Evolutionary conservation across 2,888 invertebrate species (phyloP).

Genomic region (Hetaerina titia): DNA sequence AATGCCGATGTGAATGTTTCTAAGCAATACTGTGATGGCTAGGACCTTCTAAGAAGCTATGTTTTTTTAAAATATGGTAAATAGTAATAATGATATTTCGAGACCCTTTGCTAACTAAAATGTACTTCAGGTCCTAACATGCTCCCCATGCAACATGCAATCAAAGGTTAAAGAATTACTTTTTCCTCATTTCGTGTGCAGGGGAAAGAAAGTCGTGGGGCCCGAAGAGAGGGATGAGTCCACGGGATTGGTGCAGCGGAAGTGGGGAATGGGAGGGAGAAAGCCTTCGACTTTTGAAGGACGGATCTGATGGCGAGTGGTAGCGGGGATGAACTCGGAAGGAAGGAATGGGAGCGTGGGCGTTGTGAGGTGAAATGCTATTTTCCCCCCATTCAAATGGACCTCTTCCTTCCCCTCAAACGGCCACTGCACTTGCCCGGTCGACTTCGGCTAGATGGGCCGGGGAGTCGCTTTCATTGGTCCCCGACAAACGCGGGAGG

Average conservation of each 20-base stretch:
- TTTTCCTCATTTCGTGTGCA: neutral
- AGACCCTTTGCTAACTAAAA: too few relatives aligned
- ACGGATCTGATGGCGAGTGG: constrained; percentile 69
- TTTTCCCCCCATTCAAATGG: neutral
- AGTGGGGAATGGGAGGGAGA: constrained; percentile 72
- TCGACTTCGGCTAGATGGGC: neutral
- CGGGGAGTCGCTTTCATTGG: too few relatives aligned
- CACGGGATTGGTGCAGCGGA: neutral
- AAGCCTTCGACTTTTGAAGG: constrained; percentile 73
- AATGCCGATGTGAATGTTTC: too few relatives aligned
- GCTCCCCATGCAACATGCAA: too few relatives aligned
- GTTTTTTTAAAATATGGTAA: too few relatives aligned
- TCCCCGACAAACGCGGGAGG: too few relatives aligned
- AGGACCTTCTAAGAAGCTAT: too few relatives aligned
- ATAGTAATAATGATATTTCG: too few relatives aligned
- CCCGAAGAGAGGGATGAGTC: neutral
- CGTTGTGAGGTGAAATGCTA: neutral
- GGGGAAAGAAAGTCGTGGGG: neutral
- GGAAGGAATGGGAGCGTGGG: constrained; percentile 15
- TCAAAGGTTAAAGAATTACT: neutral
- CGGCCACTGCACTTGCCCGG: neutral
- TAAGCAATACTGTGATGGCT: too few relatives aligned
- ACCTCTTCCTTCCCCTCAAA: neutral
- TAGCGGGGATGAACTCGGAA: constrained; percentile 58
- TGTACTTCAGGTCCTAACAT: neutral